A percentile compares a stretch with the other conserved stretches of the same genome.
phyloP scores from a whole-genome alignment of 2,888 invertebrate species.

The Pinctada fucata region DNA sequence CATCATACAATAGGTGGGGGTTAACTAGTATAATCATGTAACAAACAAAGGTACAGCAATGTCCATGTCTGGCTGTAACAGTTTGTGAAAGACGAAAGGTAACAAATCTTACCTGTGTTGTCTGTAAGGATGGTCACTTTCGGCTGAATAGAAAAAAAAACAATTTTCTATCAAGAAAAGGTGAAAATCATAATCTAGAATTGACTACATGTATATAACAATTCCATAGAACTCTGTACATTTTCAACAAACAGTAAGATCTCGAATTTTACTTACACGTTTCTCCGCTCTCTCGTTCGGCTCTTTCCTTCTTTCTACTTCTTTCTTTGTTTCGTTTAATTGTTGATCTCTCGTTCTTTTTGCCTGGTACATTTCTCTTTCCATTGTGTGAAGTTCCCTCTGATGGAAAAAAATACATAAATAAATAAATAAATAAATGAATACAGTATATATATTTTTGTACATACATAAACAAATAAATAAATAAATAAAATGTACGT shows the following conservation, averaged over 20 bases:
- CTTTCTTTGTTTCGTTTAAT: constrained; percentile 59
- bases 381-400: constrained; percentile 55
- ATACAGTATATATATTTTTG: background rate
- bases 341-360: constrained; percentile 61
- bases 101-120: constrained; percentile 29
- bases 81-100: too few species aligned
- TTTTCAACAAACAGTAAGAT: too few species aligned
- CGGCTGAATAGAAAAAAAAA: constrained; percentile 24
- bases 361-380: constrained; percentile 59
- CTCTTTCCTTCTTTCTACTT: constrained; percentile 59
- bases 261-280: constrained; percentile 45
- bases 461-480: too few species aligned
- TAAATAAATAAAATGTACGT: too few species aligned
- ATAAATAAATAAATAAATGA: background rate
- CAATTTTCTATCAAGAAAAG: too few species aligned
- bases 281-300: constrained; percentile 51
- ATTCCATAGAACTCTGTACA: too few species aligned
- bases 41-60: too few species aligned
- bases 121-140: constrained; percentile 33
- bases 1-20: too few species aligned
- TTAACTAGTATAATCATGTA: too few species aligned
- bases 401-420: background rate
- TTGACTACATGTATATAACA: too few species aligned
- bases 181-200: too few species aligned
- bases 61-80: too few species aligned